These are phyloP conservation scores for Tamias sibiricus DNA, from an alignment of 2,113 vertebrate genomes.

Conservation along the genomic window DNA sequence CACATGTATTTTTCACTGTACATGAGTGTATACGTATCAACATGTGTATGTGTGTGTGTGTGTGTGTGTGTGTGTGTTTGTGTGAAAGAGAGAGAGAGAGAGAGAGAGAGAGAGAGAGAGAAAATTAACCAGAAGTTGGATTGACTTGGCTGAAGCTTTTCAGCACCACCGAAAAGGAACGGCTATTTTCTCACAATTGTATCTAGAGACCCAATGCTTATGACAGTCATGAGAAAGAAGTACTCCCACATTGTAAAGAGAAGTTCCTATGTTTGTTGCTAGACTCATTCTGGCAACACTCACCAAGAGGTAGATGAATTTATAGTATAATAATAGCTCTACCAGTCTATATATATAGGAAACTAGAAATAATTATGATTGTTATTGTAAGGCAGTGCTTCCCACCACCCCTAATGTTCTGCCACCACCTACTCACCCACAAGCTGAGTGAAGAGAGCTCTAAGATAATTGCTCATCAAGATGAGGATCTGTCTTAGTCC, in stretches of 20 bases:
- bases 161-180: no score
- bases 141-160: no score
- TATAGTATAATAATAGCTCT: neutral
- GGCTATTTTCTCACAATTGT: no score
- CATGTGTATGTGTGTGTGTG: no score
- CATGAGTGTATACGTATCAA: no score
- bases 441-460: neutral
- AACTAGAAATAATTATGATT: neutral
- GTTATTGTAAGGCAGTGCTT: neutral
- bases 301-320: neutral
- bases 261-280: neutral
- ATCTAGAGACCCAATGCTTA: no score
- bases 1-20: no score
- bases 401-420: neutral
- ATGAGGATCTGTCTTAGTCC: neutral
- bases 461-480: neutral
- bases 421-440: neutral
- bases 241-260: neutral
- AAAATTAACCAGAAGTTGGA: no score
- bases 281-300: neutral
- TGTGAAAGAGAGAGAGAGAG: no score
- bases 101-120: no score
- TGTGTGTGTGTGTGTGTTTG: no score
- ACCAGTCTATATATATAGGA: neutral
- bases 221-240: neutral